Evolutionary conservation across 2,888 invertebrate species (phyloP), one percentile per base, ranked within the genome.

Genomic region (Papilio gigon): DNA sequence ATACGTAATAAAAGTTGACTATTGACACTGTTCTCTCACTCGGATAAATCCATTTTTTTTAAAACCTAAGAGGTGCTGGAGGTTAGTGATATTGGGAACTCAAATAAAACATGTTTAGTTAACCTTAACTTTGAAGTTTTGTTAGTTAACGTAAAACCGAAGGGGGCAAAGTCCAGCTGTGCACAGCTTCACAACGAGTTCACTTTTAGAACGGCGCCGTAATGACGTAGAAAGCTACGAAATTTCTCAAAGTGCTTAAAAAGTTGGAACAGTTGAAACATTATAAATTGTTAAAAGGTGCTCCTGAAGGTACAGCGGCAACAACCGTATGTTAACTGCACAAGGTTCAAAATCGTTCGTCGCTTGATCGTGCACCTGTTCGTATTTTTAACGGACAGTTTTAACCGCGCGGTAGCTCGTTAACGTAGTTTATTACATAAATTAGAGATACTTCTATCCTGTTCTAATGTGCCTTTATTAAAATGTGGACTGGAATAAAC

Each of bases 161-260:
- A 30, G n/a, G 27, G 8, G 30, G 17, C 2, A 30, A 17, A 56
- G n/a, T 30, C 53, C 53, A 56, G n/a, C 9, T 56, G 53, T 56
- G 30, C 17, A 56, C 4, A 56, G 50, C 25, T 22, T 25, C 64
- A 20, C 22, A 59, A 59, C 59, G 60, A 40, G 60, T 60, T 60
- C 37, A 60, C 40, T 60, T 56, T 60, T 60, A 60, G 35, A 59
- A 59, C 44, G 44, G 8, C 35, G 9, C 35, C 20, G 14, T 60
- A 60, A 60, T 40, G 60, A 60, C 37, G 60, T 20, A 60, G 60
- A 60, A 60, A 60, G 60, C 37, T 37, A n/a, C 25, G 37, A 40
- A 60, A 60, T 37, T 37, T 60, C 40, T 14, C 60, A 40, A 60
- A 60, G 60, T 60, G 25, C 60, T 60, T 60, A 37, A 40, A 60